These are phyloP conservation scores for Anisognathus igniventris DNA, from an alignment of 2,797 vertebrate genomes.

Conservation along the genomic window DNA sequence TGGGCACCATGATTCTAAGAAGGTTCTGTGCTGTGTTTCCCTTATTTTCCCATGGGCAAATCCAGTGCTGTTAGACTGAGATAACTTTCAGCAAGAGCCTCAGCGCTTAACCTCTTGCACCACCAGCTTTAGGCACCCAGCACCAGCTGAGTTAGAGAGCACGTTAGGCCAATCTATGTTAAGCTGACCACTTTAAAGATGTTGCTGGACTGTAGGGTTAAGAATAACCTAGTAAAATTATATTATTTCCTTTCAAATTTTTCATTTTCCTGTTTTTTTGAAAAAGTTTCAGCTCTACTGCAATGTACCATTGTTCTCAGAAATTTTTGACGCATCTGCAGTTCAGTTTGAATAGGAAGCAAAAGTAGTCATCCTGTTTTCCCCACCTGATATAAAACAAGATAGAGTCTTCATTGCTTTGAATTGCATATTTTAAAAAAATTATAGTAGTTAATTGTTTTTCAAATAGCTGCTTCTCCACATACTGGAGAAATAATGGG, in stretches of 20 bases:
- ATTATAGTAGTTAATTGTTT: not conserved
- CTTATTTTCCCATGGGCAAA: not conserved
- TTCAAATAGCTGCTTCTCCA: not conserved
- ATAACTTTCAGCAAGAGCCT: not conserved
- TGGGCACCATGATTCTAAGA: not conserved
- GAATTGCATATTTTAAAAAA: not conserved
- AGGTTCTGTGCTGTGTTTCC: not conserved
- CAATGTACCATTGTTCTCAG: not conserved
- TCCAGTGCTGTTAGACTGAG: not conserved
- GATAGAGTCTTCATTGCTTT: not conserved
- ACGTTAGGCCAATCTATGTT: not conserved
- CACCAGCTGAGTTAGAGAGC: not conserved
- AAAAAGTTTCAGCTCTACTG: not conserved
- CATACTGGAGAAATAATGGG: not conserved
- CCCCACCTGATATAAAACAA: not conserved
- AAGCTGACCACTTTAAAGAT: not conserved
- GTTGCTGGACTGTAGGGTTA: not conserved
- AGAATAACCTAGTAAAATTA: not conserved
- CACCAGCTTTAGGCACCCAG: not conserved
- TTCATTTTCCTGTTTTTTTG: not conserved
- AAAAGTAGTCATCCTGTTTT: not conserved
- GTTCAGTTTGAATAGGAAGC: not conserved
- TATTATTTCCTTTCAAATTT: accelerated
- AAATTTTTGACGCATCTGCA: not conserved
- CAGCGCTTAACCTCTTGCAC: not conserved